A percentile compares a stretch with the other conserved stretches of the same genome.
Conservation (phyloP, 92 coral and sea anemone species). For the Isaurus tuberculatus region DNA sequence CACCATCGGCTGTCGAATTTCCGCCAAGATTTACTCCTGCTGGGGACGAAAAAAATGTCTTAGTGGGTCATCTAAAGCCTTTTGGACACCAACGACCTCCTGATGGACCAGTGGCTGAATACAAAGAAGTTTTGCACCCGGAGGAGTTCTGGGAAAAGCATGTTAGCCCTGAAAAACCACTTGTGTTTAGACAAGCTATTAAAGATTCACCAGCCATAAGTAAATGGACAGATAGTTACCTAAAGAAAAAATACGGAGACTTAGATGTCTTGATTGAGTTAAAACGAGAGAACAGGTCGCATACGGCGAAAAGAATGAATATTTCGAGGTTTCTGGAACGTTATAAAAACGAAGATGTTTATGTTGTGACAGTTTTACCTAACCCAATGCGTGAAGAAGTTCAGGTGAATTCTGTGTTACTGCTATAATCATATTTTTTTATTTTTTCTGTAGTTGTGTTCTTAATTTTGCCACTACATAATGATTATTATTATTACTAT, state of each 20-base stretch:
- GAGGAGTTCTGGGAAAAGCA: constrained; percentile 88
- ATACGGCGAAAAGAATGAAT: constrained; percentile 77
- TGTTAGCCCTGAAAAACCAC: constrained; percentile 71
- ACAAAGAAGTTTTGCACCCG: constrained; percentile 73
- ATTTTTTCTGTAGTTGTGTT: too few relatives aligned
- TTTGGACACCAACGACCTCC: constrained; percentile 87
- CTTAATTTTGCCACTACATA: too few relatives aligned
- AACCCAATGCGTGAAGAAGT: constrained; percentile 96
- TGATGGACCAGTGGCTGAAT: constrained; percentile 86
- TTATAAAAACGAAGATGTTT: constrained; percentile 80
- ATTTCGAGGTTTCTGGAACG: constrained; percentile 76
- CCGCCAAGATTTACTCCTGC: constrained; percentile 46
- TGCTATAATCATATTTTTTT: too few relatives aligned
- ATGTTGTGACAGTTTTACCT: constrained; percentile 91
- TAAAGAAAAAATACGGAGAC: constrained; percentile 81
- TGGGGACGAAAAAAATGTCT: constrained; percentile 13
- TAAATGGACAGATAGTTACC: constrained; percentile 83
- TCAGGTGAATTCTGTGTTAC: constrained; percentile 69
- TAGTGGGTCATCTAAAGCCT: constrained; percentile 82
- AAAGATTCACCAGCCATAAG: constrained; percentile 80
- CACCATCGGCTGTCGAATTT: constrained; percentile 30
- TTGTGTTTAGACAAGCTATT: constrained; percentile 85
- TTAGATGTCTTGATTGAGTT: constrained; percentile 91
- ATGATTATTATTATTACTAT: too few relatives aligned
- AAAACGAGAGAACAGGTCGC: constrained; percentile 85